Percentiles rank a stretch among this genome's conserved stretches.
Conservation (phyloP, 2,888 invertebrate genomes). For the Omphaloscelis lunosa region DNA sequence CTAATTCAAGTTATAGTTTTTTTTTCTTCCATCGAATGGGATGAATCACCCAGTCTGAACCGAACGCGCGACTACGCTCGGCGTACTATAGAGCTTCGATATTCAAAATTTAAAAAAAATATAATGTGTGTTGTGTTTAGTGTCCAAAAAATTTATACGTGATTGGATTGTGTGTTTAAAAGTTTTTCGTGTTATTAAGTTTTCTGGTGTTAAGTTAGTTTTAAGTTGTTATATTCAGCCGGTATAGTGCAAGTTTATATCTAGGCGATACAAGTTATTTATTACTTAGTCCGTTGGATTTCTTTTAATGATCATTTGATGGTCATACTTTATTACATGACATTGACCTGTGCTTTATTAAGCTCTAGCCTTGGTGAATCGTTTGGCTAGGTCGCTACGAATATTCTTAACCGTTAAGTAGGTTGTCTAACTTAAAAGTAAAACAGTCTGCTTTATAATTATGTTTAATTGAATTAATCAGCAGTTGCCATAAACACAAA, state of each 20-base stretch:
- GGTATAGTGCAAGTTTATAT: slow-evolving; percentile 1
- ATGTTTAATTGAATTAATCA: neutral
- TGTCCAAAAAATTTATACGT: slow-evolving; percentile 21
- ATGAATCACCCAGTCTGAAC: slow-evolving; percentile 87
- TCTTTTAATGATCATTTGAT: slow-evolving; percentile 27
- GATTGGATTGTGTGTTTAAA: slow-evolving; percentile 20
- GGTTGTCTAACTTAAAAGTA: slow-evolving; percentile 13
- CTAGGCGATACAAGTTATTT: slow-evolving; percentile 12
- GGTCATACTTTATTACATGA: slow-evolving; percentile 34
- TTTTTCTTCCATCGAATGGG: slow-evolving; percentile 80
- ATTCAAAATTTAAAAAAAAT: slow-evolving; percentile 48
- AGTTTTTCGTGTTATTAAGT: slow-evolving; percentile 42
- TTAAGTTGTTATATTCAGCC: neutral
- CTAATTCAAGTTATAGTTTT: slow-evolving; percentile 68
- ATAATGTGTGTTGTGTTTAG: slow-evolving; percentile 43
- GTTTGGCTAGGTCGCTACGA: slow-evolving; percentile 35
- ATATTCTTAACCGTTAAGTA: slow-evolving; percentile 20
- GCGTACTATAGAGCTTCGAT: slow-evolving; percentile 42
- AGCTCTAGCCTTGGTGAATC: slow-evolving; percentile 49
- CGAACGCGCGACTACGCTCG: slow-evolving; percentile 76
- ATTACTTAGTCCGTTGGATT: slow-evolving; percentile 21
- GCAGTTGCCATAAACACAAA: neutral
- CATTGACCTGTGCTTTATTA: slow-evolving; percentile 50
- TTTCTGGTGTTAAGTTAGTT: slow-evolving; percentile 41
- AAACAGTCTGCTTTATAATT: no score